Conservation (phyloP, 2,888 invertebrate genomes). For the Ferdinandea cuprea region DNA sequence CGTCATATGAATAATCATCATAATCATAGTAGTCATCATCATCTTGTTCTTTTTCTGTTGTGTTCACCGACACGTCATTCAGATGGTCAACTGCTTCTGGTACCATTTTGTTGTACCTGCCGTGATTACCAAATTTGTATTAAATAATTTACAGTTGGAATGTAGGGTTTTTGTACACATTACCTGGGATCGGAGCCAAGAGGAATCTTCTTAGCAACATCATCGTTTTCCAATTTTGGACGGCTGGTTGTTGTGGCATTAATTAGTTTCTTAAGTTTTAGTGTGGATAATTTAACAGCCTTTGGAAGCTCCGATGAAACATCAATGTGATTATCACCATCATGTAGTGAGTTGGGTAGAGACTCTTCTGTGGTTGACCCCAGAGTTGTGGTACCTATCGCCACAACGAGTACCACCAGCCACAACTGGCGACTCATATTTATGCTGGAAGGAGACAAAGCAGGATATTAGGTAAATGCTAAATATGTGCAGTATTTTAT, state of each 20-base stretch:
- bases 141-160: background rate
- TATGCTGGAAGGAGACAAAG: slow-evolving; percentile 53
- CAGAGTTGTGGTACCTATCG: slow-evolving; percentile 77
- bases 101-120: slow-evolving; percentile 81
- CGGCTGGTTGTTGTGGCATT: slow-evolving; percentile 70
- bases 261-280: slow-evolving; percentile 78
- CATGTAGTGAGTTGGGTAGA: slow-evolving; percentile 70
- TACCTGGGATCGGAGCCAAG: slow-evolving; percentile 81
- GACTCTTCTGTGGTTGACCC: slow-evolving; percentile 75
- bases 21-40: slow-evolving; percentile 77
- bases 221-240: slow-evolving; percentile 78
- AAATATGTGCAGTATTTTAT: no score
- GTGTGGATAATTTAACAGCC: slow-evolving; percentile 79
- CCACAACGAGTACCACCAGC: slow-evolving; percentile 81
- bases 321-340: slow-evolving; percentile 77
- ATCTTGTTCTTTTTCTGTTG: slow-evolving; percentile 78
- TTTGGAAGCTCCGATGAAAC: slow-evolving; percentile 75
- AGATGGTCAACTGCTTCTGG: slow-evolving; percentile 76
- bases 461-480: background rate
- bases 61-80: slow-evolving; percentile 75
- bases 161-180: slow-evolving; percentile 78
- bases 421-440: slow-evolving; percentile 82
- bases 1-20: slow-evolving; percentile 78
- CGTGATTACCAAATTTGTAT: slow-evolving; percentile 1
- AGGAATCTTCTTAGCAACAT: slow-evolving; percentile 78